Base-by-base conservation (phyloP, 2,797 vertebrate species). In the Sebastiscus albofasciatus region DNA sequence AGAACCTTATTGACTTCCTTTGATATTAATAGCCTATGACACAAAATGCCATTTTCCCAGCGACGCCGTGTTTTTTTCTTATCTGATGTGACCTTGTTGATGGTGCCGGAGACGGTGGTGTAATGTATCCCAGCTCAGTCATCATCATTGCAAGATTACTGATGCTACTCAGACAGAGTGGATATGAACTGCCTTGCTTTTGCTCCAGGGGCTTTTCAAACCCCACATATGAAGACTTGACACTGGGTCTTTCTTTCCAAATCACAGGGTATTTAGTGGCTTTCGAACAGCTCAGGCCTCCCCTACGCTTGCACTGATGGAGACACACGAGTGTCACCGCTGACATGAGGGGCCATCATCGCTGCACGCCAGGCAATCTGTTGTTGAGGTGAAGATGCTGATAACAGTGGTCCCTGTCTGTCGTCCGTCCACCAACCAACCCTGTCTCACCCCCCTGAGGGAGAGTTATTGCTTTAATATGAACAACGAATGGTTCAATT, bases 401-500 rank as follows among this genome's bases (percentile, higher is more conserved):
- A 90, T 87, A 89, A 89, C 83, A 88, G 81, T 46, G 68, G 86
- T 80, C 67, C 70, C 67, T 52, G 82, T 77, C 87, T 89, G 81
- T 83, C 42, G 27, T 68, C 76, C 62, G 22, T 67, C 75, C 67
- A 68, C 67, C 60, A 29, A 69, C 52, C 73, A 75, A 59, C n/a
- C 55, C 73, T 11, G 67, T 70, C 84, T 84, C 81, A 68, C 79
- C 83, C 77, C 77, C 76, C 67, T 42, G 46, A 79, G 79, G 83
- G 86, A 93, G 92, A 95, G 90, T 95, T 94, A 95, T 92, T 90
- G 91, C 91, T 96, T 95, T 94, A 96, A 95, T 94, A 95, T 93
- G 87, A 93, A 89, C 89, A 91, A 85, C 79, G 71, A 92, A 90
- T 85, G 83, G 91, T 90, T 93, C 87, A 92, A 93, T 95, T 92